These are phyloP conservation scores for Phalanger gymnotis DNA, from an alignment of 2,797 vertebrate species.

Conservation along the genomic window DNA sequence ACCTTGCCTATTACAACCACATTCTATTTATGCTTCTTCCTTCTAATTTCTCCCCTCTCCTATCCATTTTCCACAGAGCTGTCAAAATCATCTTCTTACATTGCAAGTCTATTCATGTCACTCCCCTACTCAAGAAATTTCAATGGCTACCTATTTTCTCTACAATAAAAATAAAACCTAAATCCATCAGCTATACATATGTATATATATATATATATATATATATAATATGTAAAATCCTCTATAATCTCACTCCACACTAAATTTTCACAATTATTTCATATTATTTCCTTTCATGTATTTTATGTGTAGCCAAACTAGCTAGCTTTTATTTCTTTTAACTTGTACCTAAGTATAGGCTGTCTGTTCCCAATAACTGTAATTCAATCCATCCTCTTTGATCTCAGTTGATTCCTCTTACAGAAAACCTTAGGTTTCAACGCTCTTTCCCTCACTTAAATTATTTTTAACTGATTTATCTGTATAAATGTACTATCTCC, in stretches of 20 bases:
- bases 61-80: background rate
- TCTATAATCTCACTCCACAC: background rate
- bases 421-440: background rate
- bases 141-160: background rate
- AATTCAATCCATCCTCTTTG: background rate
- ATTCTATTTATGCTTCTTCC: background rate
- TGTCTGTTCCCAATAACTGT: background rate
- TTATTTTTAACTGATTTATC: background rate
- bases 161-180: background rate
- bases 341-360: background rate
- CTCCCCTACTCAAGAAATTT: background rate
- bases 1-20: background rate
- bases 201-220: too few relatives aligned
- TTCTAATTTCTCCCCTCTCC: background rate
- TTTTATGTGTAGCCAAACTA: background rate
- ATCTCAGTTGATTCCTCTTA: background rate
- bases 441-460: background rate
- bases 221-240: background rate
- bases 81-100: background rate
- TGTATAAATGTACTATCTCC: background rate
- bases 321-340: background rate
- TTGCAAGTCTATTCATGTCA: background rate
- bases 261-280: background rate
- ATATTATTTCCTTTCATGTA: background rate
- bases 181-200: background rate